Evolutionary conservation across 2,888 invertebrate species (phyloP), one percentile per base, ranked within the genome.

Genomic region (Thyatira batis): DNA sequence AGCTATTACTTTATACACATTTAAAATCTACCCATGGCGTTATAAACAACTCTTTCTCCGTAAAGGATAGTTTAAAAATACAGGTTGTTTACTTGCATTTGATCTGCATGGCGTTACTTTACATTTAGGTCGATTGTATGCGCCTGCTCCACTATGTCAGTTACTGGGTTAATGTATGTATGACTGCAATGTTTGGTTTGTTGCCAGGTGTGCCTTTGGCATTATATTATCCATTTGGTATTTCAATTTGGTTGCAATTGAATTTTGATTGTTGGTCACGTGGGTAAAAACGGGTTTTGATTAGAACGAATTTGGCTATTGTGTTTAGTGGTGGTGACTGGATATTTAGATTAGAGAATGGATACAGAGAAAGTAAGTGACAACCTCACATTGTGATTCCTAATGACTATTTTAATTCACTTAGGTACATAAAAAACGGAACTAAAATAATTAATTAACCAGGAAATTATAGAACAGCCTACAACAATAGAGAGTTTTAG

Each of bases 121-220:
- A 51, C 49, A 71, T 68, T 61, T 76, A 64, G 78, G 78, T 55
- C 73, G 67, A 39, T 39, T 39, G 61, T 53, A 48, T 59, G 64
- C 49, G 55, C 54, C 59, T 67, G 39, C 6, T 8, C 39, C 45
- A 54, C 59, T 67, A 66, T 61, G 68, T 64, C 67, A 62, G 69
- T 66, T 66, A 73, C 60, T 78, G 52, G 78, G 79, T 77, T 73
- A 77, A 74, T 71, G 68, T 50, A 64, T 58, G 17, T 17, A 39
- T 39, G 39, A 39, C 39, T 39, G 39, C 17, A 39, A 57, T 48
- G 56, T 55, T 60, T 71, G 54, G 63, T 68, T 57, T 60, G 65
- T 63, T 74, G 73, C 67, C 76, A 78, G 78, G 72, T 76, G 68
- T 21, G 3, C 5, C 17, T 39, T 39, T 13, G 39, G 17, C 39